phyloP scores from a whole-genome alignment of 2,888 invertebrate genomes.

The Neelides folsomi region DNA sequence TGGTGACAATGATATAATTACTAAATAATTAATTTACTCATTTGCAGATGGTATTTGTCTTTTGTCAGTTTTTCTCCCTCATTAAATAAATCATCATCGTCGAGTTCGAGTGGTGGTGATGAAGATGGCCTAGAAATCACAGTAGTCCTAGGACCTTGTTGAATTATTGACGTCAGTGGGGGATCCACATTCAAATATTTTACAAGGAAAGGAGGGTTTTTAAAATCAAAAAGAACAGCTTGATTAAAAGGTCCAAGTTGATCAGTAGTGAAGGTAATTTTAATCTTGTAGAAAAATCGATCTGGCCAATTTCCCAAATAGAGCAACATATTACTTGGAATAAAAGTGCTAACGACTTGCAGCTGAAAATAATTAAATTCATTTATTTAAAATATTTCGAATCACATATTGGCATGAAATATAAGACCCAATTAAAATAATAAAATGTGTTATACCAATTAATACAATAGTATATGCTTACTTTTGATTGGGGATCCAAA shows the following conservation, averaged over 20 bases:
- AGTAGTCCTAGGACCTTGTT: neutral
- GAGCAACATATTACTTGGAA: conserved; percentile 21
- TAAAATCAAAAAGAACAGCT: conserved; percentile 62
- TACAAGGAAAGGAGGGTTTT: conserved; percentile 50
- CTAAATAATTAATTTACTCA: no score
- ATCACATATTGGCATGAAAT: no score
- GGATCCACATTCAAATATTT: conserved; percentile 62
- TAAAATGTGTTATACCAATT: neutral
- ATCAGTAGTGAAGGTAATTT: conserved; percentile 50
- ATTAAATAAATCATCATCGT: conserved; percentile 8
- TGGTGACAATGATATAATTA: no score
- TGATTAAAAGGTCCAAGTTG: conserved; percentile 66
- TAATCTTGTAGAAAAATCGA: conserved; percentile 36
- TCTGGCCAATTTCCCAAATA: conserved; percentile 28
- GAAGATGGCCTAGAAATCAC: neutral
- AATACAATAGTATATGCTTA: conserved; percentile 2
- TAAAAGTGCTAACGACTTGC: conserved; percentile 29
- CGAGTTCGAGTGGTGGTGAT: conserved; percentile 1
- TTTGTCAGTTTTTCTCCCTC: conserved; percentile 9
- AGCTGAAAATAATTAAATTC: conserved; percentile 13
- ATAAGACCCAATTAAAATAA: no score
- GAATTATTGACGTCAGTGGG: conserved; percentile 40
- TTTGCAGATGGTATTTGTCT: conserved; percentile 16
- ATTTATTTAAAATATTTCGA: no score
- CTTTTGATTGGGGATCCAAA: conserved; percentile 20